These are phyloP conservation scores for Drosophila parabipectinata DNA, from an alignment of 1,140 invertebrate genomes.

Conservation along the genomic window DNA sequence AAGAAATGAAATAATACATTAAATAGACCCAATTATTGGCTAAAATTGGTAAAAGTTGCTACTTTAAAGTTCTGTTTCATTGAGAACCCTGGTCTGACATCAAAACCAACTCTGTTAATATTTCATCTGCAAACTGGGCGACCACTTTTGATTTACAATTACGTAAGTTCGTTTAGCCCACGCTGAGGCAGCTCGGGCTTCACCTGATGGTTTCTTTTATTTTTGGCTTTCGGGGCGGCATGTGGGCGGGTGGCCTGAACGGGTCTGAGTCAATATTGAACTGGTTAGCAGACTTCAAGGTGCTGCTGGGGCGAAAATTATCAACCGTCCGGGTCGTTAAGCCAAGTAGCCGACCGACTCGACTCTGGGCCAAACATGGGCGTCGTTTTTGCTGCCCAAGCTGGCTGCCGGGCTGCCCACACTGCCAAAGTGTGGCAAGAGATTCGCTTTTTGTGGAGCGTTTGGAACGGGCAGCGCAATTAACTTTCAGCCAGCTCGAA, in stretches of 20 bases:
- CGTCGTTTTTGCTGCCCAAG: slow-evolving; percentile 12
- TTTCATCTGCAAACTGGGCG: slow-evolving; percentile 3
- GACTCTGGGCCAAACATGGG: slow-evolving; percentile 43
- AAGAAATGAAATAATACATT: too few relatives aligned
- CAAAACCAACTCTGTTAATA: neutral
- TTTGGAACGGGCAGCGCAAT: slow-evolving; percentile 55
- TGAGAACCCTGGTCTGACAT: neutral
- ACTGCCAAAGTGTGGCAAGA: slow-evolving; percentile 24
- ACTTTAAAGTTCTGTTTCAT: neutral
- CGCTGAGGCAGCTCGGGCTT: slow-evolving; percentile 18
- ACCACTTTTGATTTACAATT: slow-evolving; percentile 36
- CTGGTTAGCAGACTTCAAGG: slow-evolving; percentile 40
- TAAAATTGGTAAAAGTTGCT: neutral
- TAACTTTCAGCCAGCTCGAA: slow-evolving; percentile 59
- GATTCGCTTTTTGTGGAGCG: slow-evolving; percentile 41
- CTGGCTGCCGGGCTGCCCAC: slow-evolving; percentile 15
- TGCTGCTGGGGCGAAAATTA: slow-evolving; percentile 34
- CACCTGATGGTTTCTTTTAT: slow-evolving; percentile 27
- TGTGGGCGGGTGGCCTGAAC: slow-evolving; percentile 27
- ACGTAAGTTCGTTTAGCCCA: slow-evolving; percentile 37
- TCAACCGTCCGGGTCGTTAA: slow-evolving; percentile 33
- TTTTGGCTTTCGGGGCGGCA: slow-evolving; percentile 2
- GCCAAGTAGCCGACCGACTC: slow-evolving; percentile 33
- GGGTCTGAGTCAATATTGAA: slow-evolving; percentile 34
- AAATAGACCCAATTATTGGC: too few relatives aligned